Conservation (phyloP, 1,140 invertebrate species). For the Phortica variegata region DNA sequence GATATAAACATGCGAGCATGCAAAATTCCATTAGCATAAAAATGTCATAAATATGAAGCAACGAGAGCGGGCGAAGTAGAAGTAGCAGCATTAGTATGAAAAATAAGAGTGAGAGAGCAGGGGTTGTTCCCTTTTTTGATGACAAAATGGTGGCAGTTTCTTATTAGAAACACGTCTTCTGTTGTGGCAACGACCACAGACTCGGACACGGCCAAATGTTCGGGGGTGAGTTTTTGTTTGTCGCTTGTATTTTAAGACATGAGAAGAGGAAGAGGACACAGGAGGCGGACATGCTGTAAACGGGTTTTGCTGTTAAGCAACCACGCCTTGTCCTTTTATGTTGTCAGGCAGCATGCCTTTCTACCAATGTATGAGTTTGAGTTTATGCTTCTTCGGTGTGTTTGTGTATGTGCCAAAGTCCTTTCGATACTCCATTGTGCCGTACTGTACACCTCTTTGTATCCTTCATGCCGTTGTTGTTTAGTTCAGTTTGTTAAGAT, state of each 20-base stretch:
- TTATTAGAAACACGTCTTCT: slow-evolving; percentile 42
- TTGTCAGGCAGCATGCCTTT: too few relatives aligned
- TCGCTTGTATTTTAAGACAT: background rate
- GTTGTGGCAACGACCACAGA: slow-evolving; percentile 10
- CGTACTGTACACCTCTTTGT: slow-evolving; percentile 36
- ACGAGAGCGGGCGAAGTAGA: background rate
- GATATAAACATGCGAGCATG: slow-evolving; percentile 14
- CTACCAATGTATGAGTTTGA: too few relatives aligned
- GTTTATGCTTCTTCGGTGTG: slow-evolving; percentile 6
- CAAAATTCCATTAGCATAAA: slow-evolving; percentile 50
- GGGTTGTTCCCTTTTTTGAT: slow-evolving; percentile 36
- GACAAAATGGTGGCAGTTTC: slow-evolving; percentile 51
- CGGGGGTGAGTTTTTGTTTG: slow-evolving; percentile 39
- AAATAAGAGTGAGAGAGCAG: slow-evolving; percentile 14
- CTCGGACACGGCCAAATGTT: slow-evolving; percentile 21
- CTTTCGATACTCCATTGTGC: slow-evolving; percentile 8
- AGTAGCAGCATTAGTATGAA: slow-evolving; percentile 21
- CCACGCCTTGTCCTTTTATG: slow-evolving; percentile 44
- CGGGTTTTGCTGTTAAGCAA: slow-evolving; percentile 16
- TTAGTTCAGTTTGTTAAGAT: too few relatives aligned
- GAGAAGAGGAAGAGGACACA: too few relatives aligned
- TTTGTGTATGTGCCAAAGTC: slow-evolving; percentile 11
- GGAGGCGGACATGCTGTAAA: too few relatives aligned
- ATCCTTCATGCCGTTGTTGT: slow-evolving; percentile 15
- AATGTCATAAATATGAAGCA: slow-evolving; percentile 53